Base-by-base conservation (phyloP, 2,113 vertebrate species). In the Galbula dea region DNA sequence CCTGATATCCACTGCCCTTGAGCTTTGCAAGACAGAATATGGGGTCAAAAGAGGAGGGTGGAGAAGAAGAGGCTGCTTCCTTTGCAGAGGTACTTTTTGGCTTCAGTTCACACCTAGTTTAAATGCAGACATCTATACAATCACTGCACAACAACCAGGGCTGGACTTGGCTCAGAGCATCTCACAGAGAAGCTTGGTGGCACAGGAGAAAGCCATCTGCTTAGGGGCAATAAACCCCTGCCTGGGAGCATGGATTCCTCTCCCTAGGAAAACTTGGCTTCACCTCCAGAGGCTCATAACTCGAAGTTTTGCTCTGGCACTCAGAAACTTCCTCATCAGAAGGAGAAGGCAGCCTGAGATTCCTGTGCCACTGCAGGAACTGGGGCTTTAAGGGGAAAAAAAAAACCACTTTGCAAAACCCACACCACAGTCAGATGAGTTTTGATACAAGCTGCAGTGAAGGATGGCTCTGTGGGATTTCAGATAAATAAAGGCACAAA, bases 401-500 rank as follows among this genome's bases (percentile, higher is more conserved):
- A 19, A 16, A 4, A 30, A 34, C 4, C 37, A 61, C 68, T 24
- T 66, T 62, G 68, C 76, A 83, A 86, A 88, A 41, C 48, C 51
- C 80, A 58, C 0, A 2, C n/a, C 73, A 75, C 43, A n/a, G 71
- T 71, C 45, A 55, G 88, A 79, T 65, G 62, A 58, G 43, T 88
- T 90, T 69, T 90, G 73, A 93, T 83, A 69, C 37, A 18, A 71
- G 83, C 80, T 2, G 1, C 52, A 32, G 68, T 23, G 87, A 93
- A 84, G 84, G 89, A 66, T 52, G 66, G 87, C 71, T 90, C 86
- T 34, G 66, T 36, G 89, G 61, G 78, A 84, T 94, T 90, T 86
- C 69, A 57, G 87, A 84, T 82, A 83, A 91, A 93, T 91, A 86
- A 80, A 92, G 86, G 90, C 79, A 90, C 83, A 93, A 92, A 95